Percentiles rank a stretch among this genome's conserved stretches.
phyloP scores from a whole-genome alignment of 2,113 vertebrate genomes.

The Pangasianodon hypophthalmus region DNA sequence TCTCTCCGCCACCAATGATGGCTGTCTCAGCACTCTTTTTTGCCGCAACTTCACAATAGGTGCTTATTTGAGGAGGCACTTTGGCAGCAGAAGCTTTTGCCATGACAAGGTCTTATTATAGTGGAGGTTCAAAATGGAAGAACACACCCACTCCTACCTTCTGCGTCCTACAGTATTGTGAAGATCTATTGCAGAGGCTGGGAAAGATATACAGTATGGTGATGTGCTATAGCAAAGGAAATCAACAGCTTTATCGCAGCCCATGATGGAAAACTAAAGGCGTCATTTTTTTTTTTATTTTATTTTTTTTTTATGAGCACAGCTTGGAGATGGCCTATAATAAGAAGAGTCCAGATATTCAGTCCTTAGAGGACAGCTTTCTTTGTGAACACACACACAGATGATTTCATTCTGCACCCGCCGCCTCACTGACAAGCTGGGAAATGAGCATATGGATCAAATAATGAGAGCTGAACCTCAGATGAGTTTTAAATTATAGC shows the following conservation, averaged over 20 bases:
- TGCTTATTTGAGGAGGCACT: slow-evolving; percentile 61
- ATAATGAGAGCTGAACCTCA: slow-evolving; percentile 76
- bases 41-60: slow-evolving; percentile 56
- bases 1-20: slow-evolving; percentile 30
- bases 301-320: neutral
- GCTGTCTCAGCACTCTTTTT: slow-evolving; percentile 49
- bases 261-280: neutral
- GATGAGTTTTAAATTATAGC: slow-evolving; percentile 79
- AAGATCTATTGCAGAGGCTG: neutral
- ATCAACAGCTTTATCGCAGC: neutral
- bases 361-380: neutral
- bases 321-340: neutral
- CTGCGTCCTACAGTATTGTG: slow-evolving; percentile 55
- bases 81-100: slow-evolving; percentile 58
- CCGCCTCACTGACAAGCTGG: slow-evolving; percentile 69
- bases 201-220: neutral
- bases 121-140: slow-evolving; percentile 65
- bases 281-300: neutral
- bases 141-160: slow-evolving; percentile 47
- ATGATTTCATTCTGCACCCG: slow-evolving; percentile 53
- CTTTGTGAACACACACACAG: slow-evolving; percentile 1
- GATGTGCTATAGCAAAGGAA: neutral
- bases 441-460: slow-evolving; percentile 74
- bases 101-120: slow-evolving; percentile 73
- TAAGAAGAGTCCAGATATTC: slow-evolving; percentile 5